phyloP scores from a whole-genome alignment of 2,797 vertebrate genomes.

The Gambusia yucatana region DNA sequence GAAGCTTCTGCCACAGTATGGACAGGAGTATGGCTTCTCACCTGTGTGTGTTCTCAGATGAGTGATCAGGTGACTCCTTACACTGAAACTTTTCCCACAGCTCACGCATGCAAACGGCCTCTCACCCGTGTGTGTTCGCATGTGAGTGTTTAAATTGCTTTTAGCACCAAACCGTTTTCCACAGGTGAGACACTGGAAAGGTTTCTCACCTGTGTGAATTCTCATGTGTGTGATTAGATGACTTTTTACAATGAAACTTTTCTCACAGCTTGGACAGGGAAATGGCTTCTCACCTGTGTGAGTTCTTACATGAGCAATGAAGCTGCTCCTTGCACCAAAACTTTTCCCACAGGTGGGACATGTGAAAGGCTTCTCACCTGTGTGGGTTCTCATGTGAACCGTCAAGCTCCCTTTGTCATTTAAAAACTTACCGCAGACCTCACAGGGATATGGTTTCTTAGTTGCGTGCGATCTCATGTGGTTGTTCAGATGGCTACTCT shows the following conservation, averaged over 20 bases:
- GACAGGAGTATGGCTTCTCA: slow-evolving; percentile 9
- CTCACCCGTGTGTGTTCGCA: slow-evolving; percentile 9
- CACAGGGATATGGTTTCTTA: neutral
- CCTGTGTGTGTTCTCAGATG: slow-evolving; percentile 12
- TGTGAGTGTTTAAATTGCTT: slow-evolving; percentile 15
- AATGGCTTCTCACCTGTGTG: slow-evolving; percentile 15
- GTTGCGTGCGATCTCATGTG: slow-evolving; percentile 4
- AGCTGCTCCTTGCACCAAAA: slow-evolving; percentile 4
- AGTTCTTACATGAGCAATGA: slow-evolving; percentile 7
- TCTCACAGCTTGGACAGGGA: slow-evolving; percentile 5
- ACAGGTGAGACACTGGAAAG: slow-evolving; percentile 6
- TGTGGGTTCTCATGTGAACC: slow-evolving; percentile 11
- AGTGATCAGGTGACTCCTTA: slow-evolving; percentile 10
- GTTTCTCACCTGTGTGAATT: slow-evolving; percentile 17
- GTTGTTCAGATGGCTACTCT: slow-evolving; percentile 2
- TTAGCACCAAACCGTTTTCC: slow-evolving; percentile 4
- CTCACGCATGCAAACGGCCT: slow-evolving; percentile 4
- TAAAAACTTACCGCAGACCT: slow-evolving; percentile 1
- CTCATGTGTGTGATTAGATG: slow-evolving; percentile 7
- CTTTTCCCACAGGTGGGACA: slow-evolving; percentile 12
- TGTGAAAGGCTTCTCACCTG: slow-evolving; percentile 12
- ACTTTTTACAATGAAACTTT: slow-evolving; percentile 5
- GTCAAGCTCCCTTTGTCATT: slow-evolving; percentile 12
- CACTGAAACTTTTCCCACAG: slow-evolving; percentile 7
- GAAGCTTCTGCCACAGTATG: slow-evolving; percentile 8